phyloP scores from a whole-genome alignment of 2,113 vertebrate genomes.

The Erythrocercus mccallii region DNA sequence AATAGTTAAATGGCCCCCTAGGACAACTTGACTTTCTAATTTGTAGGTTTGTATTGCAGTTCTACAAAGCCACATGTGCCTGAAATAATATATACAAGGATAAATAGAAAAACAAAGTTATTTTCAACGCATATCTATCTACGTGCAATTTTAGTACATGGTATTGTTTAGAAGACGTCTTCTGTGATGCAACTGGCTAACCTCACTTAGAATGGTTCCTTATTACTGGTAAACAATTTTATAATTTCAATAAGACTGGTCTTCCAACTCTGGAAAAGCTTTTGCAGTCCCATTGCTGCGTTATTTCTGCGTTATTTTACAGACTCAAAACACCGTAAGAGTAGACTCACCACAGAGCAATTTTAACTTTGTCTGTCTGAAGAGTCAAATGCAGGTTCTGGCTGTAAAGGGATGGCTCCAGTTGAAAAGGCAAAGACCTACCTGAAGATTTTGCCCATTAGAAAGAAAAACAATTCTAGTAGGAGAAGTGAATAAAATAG shows the following conservation, averaged over 20 bases:
- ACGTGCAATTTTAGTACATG: rapidly evolving
- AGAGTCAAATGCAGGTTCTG: not conserved
- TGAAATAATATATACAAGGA: not conserved
- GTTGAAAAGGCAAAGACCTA: not conserved
- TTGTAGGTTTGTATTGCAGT: not conserved
- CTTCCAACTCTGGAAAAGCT: not conserved
- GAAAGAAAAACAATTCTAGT: not conserved
- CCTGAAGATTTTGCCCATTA: not conserved
- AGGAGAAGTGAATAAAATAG: not conserved
- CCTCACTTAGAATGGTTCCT: not conserved
- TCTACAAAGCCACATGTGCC: not conserved
- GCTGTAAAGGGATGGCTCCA: not conserved
- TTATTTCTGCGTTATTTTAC: not conserved
- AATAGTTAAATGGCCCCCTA: not conserved
- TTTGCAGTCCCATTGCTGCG: not conserved
- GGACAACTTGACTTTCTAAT: not conserved
- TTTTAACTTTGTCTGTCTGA: not conserved
- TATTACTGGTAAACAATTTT: not conserved
- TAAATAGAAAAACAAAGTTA: not conserved
- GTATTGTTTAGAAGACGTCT: not conserved
- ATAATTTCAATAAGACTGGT: not conserved
- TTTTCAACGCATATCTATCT: not conserved
- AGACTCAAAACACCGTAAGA: not conserved
- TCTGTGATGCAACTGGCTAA: not conserved
- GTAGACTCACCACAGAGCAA: not conserved